Evolutionary conservation across 2,888 invertebrate species (phyloP), one percentile per base, ranked within the genome.

Genomic region (Agapetus fuscipes): DNA sequence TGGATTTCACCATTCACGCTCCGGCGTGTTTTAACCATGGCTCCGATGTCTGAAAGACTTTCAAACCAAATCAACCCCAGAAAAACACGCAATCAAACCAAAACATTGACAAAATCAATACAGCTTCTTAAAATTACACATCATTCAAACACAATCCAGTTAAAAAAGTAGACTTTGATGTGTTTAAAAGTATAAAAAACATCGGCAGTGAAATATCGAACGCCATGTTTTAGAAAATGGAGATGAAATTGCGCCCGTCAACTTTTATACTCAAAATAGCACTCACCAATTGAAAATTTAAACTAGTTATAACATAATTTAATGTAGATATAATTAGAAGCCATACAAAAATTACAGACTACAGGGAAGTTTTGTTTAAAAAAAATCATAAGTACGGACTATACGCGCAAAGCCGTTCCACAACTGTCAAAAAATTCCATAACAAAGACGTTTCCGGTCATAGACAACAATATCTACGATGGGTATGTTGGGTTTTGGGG

Each of bases 1-100:
- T 67, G 66, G 55, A 64, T 61, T 56, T 68, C 68, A 56, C 67
- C 68, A 52, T 66, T 66, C 58, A 67, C 68, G 37, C 70, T 70
- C 56, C 70, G 68, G 54, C 70, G 66, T 58, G 69, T 70, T 67
- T 68, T 70, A 64, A 70, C 70, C 70, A 70, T 70, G 13, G 16
- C 34, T 26, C 17, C 32, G 17, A 20, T 14, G 25, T 25, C 11
- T 7, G 30, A 17, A 30, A 32, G 35, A 35, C 14, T 32, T 24
- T n/a, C 17, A 28, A 31, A 33, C 37, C 42, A 42, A n/a, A n/a
- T n/a, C n/a, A n/a, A n/a, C n/a, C n/a, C n/a, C n/a, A n/a, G n/a
- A n/a, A n/a, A n/a, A n/a, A n/a, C n/a, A n/a, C n/a, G n/a, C n/a
- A n/a, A n/a, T n/a, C n/a, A n/a, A n/a, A n/a, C n/a, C n/a, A n/a